Evolutionary conservation across 2,113 vertebrate genomes (phyloP).

Genomic region (Forbesichthys agassizii): DNA sequence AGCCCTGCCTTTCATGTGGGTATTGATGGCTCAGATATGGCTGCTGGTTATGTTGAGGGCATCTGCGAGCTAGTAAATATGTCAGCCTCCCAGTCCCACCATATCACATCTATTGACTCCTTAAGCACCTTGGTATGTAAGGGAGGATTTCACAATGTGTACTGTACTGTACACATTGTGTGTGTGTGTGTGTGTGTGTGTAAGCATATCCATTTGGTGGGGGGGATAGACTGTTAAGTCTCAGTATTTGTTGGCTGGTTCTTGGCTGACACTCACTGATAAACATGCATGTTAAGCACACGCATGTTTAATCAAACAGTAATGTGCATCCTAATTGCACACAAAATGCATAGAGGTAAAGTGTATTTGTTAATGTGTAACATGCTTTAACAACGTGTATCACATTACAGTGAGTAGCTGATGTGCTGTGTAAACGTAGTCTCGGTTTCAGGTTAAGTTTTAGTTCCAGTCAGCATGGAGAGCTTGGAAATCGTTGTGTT

Average conservation of each 20-base stretch:
- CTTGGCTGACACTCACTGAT: too few species aligned
- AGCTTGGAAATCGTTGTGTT: too few species aligned
- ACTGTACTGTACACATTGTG: background rate
- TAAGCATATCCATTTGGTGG: background rate
- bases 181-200: constrained; percentile 11
- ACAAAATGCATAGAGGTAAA: too few species aligned
- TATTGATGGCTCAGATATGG: constrained; percentile 11
- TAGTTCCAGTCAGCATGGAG: too few species aligned
- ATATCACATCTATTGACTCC: constrained; percentile 40
- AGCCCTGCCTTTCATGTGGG: constrained; percentile 3
- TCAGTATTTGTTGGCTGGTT: too few species aligned
- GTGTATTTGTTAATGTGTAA: too few species aligned
- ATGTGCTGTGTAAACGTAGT: background rate
- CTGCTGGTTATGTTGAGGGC: constrained; percentile 20
- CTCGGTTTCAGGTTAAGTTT: too few species aligned
- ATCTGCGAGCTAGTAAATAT: constrained; percentile 47
- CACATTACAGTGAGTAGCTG: background rate
- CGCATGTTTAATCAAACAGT: too few species aligned
- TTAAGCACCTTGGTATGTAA: constrained; percentile 63
- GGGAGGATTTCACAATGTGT: constrained; percentile 52
- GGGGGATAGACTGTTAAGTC: too few species aligned
- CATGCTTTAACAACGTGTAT: too few species aligned
- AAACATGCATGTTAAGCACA: too few species aligned
- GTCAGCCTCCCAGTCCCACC: constrained; percentile 46
- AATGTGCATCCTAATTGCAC: too few species aligned